Conservation (phyloP, 2,888 invertebrate genomes). For the Lithosia quadra region DNA sequence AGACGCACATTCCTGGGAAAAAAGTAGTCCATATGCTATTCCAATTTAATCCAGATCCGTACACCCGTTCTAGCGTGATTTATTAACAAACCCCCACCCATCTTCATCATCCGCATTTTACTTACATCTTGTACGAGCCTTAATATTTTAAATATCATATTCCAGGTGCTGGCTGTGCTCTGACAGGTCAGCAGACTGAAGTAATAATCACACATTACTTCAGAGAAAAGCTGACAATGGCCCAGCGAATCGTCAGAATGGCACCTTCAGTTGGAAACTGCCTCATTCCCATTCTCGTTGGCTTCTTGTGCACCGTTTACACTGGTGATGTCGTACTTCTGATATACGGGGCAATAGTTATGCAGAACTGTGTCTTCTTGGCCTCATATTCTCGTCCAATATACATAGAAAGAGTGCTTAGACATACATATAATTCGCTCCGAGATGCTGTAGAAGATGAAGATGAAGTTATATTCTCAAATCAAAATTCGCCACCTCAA, state of each 20-base stretch:
- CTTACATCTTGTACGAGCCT: neutral
- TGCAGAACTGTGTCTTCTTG: slow-evolving; percentile 86
- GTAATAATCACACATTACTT: slow-evolving; percentile 87
- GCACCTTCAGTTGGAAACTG: slow-evolving; percentile 85
- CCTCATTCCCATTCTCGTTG: slow-evolving; percentile 82
- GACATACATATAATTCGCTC: slow-evolving; percentile 80
- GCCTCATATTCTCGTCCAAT: slow-evolving; percentile 85
- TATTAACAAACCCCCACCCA: too few relatives aligned
- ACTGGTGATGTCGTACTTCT: slow-evolving; percentile 80
- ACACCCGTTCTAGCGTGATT: too few relatives aligned
- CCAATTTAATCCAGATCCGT: too few relatives aligned
- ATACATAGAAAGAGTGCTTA: slow-evolving; percentile 82
- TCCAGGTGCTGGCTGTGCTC: slow-evolving; percentile 86
- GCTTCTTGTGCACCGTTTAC: slow-evolving; percentile 78
- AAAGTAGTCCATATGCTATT: too few relatives aligned
- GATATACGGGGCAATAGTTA: slow-evolving; percentile 86
- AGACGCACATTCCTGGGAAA: too few relatives aligned
- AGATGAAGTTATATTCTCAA: slow-evolving; percentile 87
- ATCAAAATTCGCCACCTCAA: slow-evolving; percentile 58
- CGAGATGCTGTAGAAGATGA: slow-evolving; percentile 82
- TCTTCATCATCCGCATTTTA: too few relatives aligned
- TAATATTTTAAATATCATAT: slow-evolving; percentile 33
- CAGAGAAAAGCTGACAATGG: slow-evolving; percentile 82
- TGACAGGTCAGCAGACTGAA: slow-evolving; percentile 87
- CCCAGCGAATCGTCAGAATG: slow-evolving; percentile 83